A percentile compares a stretch with the other conserved stretches of the same genome.
phyloP scores from a whole-genome alignment of 2,888 invertebrate species.

The Nemurella pictetii region DNA sequence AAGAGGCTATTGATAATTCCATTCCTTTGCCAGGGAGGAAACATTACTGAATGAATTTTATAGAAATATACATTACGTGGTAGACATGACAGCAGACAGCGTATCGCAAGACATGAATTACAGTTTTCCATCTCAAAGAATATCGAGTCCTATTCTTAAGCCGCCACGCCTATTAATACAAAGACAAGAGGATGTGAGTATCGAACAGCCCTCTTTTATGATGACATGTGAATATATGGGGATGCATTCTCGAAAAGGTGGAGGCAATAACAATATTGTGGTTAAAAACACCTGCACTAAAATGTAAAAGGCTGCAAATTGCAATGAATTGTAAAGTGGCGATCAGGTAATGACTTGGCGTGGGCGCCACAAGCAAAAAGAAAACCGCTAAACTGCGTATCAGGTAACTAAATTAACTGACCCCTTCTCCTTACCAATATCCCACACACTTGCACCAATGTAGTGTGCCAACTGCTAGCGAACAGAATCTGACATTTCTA shows the following conservation, averaged over 20 bases:
- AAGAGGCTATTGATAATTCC: too few relatives aligned
- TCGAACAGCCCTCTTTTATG: background rate
- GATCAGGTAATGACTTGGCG: background rate
- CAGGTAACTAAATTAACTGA: background rate
- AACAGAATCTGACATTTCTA: too few relatives aligned
- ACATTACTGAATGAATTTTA: background rate
- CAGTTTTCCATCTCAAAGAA: background rate
- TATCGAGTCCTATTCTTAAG: background rate
- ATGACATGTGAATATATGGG: background rate
- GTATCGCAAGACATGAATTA: background rate
- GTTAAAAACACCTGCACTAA: background rate
- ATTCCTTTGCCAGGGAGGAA: background rate
- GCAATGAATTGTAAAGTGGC: background rate
- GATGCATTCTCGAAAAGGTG: background rate
- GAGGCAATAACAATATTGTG: background rate
- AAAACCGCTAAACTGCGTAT: background rate
- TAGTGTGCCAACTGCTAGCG: too few relatives aligned
- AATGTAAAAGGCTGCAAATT: too few relatives aligned
- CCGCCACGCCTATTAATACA: background rate
- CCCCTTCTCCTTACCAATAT: background rate
- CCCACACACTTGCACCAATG: background rate
- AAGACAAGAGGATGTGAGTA: background rate
- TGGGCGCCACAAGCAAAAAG: background rate
- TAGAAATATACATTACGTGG: background rate
- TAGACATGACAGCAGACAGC: background rate